A percentile compares a stretch with the other conserved stretches of the same genome.
Conservation (phyloP, 2,113 vertebrate genomes). For the Seriola aureovittata region DNA sequence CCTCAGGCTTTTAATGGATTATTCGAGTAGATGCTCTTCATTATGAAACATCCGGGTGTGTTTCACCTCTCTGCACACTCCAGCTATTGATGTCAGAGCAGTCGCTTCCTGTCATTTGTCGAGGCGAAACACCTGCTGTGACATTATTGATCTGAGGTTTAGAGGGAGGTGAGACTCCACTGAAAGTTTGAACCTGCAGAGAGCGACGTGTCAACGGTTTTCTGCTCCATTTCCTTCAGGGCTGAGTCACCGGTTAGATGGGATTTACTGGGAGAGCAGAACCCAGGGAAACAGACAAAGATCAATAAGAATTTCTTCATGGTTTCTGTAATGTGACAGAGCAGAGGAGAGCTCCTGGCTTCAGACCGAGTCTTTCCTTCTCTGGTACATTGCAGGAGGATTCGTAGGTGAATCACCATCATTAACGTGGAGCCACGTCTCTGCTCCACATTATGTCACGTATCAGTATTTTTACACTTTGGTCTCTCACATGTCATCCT, state of each 20-base stretch:
- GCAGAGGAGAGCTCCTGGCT: not conserved
- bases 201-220: not conserved
- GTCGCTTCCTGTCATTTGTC: not conserved
- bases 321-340: not conserved
- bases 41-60: not conserved
- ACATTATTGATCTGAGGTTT: not conserved
- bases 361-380: not conserved
- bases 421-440: not conserved
- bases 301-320: not conserved
- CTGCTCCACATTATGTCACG: not conserved
- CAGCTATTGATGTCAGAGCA: not conserved
- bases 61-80: not conserved
- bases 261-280: too few relatives aligned
- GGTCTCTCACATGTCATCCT: not conserved
- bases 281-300: too few relatives aligned
- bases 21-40: not conserved
- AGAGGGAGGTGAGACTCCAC: not conserved
- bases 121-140: constrained; percentile 6
- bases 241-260: not conserved
- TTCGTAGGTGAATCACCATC: not conserved
- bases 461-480: not conserved
- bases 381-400: not conserved
- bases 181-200: not conserved
- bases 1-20: not conserved
- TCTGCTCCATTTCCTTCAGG: too few relatives aligned